A percentile compares a stretch with the other conserved stretches of the same genome.
These are phyloP conservation scores for Panthera tigris DNA, from an alignment of 2,113 vertebrate species.

Conservation along the genomic window DNA sequence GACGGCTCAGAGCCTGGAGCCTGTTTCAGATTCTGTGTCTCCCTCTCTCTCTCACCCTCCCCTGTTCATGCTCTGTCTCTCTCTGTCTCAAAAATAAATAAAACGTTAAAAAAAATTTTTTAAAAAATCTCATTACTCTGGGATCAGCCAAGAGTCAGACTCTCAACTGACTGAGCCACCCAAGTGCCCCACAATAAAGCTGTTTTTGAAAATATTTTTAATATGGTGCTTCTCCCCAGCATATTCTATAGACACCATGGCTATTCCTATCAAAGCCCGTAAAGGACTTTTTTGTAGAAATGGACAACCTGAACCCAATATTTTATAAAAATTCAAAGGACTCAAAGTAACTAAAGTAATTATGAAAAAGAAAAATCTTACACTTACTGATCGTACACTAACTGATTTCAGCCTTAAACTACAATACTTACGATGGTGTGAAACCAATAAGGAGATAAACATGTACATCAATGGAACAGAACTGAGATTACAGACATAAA, in stretches of 20 bases:
- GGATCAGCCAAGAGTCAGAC: too few species aligned
- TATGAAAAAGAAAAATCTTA: neutral
- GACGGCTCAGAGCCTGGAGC: too few species aligned
- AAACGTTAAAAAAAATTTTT: too few species aligned
- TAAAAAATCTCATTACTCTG: too few species aligned
- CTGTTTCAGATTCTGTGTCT: too few species aligned
- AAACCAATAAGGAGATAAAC: accelerated
- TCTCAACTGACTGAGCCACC: too few species aligned
- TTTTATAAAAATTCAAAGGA: neutral
- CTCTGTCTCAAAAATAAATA: too few species aligned
- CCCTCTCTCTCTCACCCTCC: too few species aligned
- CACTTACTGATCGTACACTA: neutral
- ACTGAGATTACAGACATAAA: neutral
- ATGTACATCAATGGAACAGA: neutral
- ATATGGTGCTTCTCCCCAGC: too few species aligned
- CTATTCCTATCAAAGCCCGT: neutral
- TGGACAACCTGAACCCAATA: neutral
- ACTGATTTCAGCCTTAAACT: neutral
- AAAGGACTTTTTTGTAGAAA: neutral
- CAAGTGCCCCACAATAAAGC: neutral
- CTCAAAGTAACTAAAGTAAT: neutral
- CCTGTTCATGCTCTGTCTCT: too few species aligned
- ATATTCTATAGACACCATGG: neutral
- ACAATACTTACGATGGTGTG: neutral
- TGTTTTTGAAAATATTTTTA: neutral